Evolutionary conservation across 2,113 vertebrate species (phyloP).

Genomic region (Corythornis vintsioides): DNA sequence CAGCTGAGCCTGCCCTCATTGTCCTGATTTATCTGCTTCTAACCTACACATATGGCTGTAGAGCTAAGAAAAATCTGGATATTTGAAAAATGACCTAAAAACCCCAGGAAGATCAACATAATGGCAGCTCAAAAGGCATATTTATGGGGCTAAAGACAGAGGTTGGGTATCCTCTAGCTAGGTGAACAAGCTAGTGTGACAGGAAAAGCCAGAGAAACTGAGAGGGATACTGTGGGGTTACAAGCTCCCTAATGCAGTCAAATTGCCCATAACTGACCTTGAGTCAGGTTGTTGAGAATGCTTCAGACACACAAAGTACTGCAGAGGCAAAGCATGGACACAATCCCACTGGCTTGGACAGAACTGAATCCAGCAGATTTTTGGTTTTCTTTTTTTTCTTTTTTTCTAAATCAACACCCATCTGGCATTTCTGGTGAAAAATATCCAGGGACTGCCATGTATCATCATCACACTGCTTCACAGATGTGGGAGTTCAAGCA

Average conservation of each 20-base stretch:
- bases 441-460: not conserved
- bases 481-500: not conserved
- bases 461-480: not conserved
- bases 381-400: not conserved
- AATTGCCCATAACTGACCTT: not conserved
- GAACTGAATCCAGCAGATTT: not conserved
- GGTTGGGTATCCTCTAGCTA: not conserved
- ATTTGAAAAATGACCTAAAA: not conserved
- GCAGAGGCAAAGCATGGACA: not conserved
- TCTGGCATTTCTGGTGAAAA: not conserved
- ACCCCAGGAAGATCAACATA: rapidly evolving
- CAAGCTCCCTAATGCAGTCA: rapidly evolving
- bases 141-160: not conserved
- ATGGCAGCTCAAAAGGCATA: not conserved
- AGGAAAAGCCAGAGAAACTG: not conserved
- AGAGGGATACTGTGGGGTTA: rapidly evolving
- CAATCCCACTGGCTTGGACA: rapidly evolving
- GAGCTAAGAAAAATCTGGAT: not conserved
- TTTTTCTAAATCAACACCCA: not conserved
- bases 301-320: not conserved
- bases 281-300: rapidly evolving
- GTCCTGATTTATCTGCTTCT: not conserved
- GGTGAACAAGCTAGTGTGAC: not conserved
- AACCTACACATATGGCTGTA: not conserved
- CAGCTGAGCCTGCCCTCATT: not conserved